Evolutionary conservation across 2,113 vertebrate species (phyloP), one percentile per base, ranked within the genome.

Genomic region (Rhynchomys soricoides): DNA sequence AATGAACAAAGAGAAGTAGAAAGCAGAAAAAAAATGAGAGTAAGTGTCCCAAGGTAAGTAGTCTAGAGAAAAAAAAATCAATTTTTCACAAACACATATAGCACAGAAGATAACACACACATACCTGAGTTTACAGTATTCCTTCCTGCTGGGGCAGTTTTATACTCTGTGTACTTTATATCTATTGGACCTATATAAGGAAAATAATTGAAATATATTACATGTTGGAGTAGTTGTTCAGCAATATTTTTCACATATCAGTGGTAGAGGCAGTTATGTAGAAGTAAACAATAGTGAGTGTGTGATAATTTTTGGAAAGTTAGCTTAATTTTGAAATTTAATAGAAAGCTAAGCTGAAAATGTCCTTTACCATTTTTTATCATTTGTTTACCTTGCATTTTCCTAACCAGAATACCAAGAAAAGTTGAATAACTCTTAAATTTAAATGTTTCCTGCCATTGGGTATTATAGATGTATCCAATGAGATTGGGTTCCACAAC

Each of bases 1-100:
- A 94, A 88, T 82, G 66, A 96, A 77, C 75, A 34, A 81, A 87
- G 4, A 93, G 90, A 94, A 71, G n/a, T 75, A 93, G 79, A 91
- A 87, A 82, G 31, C n/a, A 88, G 43, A 15, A 97, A 94, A 86
- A 94, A 96, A 96, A 83, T 92, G 82, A 82, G 59, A 88, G 90
- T 71, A 90, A 83, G 68, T 78, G 11, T 87, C 24, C 40, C 87
- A 95, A 26, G n/a, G 59, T 93, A 96, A 71, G 43, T 71, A 71
- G 43, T 43, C 68, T 71, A 73, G 31, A 94, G 90, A 43, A 66
- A 77, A 86, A 75, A 62, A 75, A 88, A 77, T 96, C 74, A 81
- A 82, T 94, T 94, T 93, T 88, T 96, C 82, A 83, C 50, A 82
- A 93, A 87, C 45, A 87, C 55, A 52, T 40, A 4, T 43, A 88